Evolutionary conservation across 1,140 invertebrate species (phyloP).

Genomic region (Aphidius ervi): DNA sequence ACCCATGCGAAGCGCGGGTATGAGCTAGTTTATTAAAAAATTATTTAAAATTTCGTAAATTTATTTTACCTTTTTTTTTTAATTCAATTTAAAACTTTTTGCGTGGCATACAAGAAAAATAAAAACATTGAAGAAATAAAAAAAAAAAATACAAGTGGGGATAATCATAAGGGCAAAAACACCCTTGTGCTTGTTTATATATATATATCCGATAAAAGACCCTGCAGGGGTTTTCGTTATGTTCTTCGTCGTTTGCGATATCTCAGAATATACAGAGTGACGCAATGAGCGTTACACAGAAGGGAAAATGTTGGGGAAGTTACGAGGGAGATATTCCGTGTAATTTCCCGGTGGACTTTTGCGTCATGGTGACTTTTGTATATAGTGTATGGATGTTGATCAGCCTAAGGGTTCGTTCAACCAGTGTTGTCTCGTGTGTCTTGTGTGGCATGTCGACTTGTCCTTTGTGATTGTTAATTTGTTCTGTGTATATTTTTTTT

Average conservation of each 20-base stretch:
- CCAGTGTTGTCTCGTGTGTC: conserved; percentile 45
- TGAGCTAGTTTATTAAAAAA: too few relatives aligned
- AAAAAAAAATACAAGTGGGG: conserved; percentile 8
- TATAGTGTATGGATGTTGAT: conserved; percentile 36
- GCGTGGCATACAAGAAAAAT: not conserved
- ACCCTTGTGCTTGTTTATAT: conserved; percentile 21
- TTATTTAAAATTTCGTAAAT: too few relatives aligned
- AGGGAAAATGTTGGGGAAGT: conserved; percentile 17
- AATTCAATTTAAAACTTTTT: too few relatives aligned
- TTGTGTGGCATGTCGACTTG: conserved; percentile 39
- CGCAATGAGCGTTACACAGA: too few relatives aligned
- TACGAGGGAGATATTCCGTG: conserved; percentile 19
- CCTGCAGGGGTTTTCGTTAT: not conserved
- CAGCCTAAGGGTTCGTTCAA: conserved; percentile 40
- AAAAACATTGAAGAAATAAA: not conserved
- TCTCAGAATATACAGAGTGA: too few relatives aligned
- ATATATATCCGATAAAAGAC: conserved; percentile 19
- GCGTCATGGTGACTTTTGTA: not conserved
- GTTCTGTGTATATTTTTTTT: too few relatives aligned
- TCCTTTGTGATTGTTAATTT: conserved; percentile 36
- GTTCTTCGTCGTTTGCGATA: too few relatives aligned
- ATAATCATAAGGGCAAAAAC: conserved; percentile 30
- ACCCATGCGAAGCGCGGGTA: too few relatives aligned
- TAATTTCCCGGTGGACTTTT: conserved; percentile 40
- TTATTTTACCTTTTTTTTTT: too few relatives aligned